Evolutionary conservation across 1,140 invertebrate species (phyloP).

Genomic region (Cydia splendana): DNA sequence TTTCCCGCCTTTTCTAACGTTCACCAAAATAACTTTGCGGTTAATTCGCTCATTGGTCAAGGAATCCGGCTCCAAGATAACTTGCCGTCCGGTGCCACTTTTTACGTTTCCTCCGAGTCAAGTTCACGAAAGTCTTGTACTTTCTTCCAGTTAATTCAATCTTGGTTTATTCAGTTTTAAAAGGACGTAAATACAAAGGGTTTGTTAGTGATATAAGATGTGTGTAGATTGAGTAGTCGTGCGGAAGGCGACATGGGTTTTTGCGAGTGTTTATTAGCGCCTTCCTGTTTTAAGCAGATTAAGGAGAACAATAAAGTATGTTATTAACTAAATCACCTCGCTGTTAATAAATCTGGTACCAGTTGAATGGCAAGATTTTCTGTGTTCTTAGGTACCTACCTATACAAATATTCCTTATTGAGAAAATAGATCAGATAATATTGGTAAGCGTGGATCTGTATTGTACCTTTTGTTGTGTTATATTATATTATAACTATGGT

Average conservation of each 20-base stretch:
- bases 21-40: not conserved
- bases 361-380: too few relatives aligned
- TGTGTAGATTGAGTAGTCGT: not conserved
- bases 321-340: not conserved
- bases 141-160: slow-evolving; percentile 2
- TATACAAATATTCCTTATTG: too few relatives aligned
- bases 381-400: too few relatives aligned
- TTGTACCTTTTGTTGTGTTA: too few relatives aligned
- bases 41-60: not conserved
- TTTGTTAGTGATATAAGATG: not conserved
- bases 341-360: not conserved
- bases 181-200: not conserved
- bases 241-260: slow-evolving; percentile 4
- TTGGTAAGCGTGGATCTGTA: too few relatives aligned
- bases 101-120: slow-evolving; percentile 1
- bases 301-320: not conserved
- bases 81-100: not conserved
- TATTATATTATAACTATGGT: too few relatives aligned
- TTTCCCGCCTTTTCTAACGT: slow-evolving; percentile 6
- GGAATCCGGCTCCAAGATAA: not conserved
- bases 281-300: slow-evolving; percentile 1
- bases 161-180: not conserved
- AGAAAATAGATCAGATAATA: too few relatives aligned
- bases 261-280: not conserved
- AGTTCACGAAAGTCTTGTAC: slow-evolving; percentile 21